Conservation (phyloP, 2,113 vertebrate genomes). For the Serilophus lunatus region DNA sequence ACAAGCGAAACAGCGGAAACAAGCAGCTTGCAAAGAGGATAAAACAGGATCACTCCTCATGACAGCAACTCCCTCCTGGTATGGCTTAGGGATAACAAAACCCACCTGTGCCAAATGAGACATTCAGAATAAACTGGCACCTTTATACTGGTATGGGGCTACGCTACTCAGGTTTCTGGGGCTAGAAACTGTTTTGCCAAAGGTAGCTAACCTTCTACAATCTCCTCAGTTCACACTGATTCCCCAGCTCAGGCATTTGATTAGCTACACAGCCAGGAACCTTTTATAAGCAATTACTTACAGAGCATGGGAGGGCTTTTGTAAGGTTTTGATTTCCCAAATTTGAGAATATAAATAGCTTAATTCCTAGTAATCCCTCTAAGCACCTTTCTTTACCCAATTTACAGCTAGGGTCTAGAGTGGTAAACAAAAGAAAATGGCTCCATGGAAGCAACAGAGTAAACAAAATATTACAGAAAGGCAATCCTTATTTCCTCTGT, state of each 20-base stretch:
- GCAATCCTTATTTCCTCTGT: background rate
- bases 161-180: background rate
- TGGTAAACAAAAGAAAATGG: background rate
- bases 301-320: background rate
- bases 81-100: background rate
- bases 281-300: constrained; percentile 7
- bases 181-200: background rate
- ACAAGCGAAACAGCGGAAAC: background rate
- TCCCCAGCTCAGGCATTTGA: background rate
- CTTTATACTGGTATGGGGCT: background rate
- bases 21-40: background rate
- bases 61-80: background rate
- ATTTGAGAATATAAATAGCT: background rate
- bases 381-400: background rate
- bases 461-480: background rate
- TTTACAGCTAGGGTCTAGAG: background rate
- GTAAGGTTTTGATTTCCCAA: background rate
- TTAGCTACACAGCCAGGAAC: background rate
- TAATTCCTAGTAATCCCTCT: background rate
- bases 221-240: background rate
- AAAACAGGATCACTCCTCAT: background rate
- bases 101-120: background rate
- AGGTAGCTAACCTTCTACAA: background rate
- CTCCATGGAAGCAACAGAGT: background rate
- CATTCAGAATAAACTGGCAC: background rate